Base-by-base conservation (phyloP, 2,113 vertebrate species). In the Panthera tigris region DNA sequence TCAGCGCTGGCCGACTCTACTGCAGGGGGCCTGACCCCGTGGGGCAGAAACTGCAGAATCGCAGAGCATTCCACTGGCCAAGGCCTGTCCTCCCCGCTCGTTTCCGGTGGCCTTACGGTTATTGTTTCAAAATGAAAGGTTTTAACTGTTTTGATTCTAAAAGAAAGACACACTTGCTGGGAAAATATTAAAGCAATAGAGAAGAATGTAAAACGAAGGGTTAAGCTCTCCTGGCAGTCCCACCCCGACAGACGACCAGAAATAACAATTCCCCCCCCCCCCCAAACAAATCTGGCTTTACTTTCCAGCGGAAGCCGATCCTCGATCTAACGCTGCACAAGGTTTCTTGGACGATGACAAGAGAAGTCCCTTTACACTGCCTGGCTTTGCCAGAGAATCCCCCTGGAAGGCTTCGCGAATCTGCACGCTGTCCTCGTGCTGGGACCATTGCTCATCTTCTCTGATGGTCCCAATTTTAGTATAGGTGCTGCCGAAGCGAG, bases 371-470 rank as follows among this genome's bases (percentile, higher is more conserved):
- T 99, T 57, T 99, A 99, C 99, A 99, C 99, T 99, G 99, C 99
- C 99, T 99, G 99, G 99, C 99, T 99, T 99, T 99, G 99, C 99
- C 99, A 99, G 99, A 99, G 99, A 99, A 99, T 99, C 99, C 98
- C 99, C 99, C 99, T 99, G 8, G 21, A 61, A 25, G 57, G 21
- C 57, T 23, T 61, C 21, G 23, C 21, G 8, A 61, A 19, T 61
- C 8, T 61, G 57, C 57, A 7, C 3, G 57, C 3, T 8, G 23
- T 61, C 57, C 57, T 61, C 23, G 8, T 9, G 21, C 57, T 9
- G 57, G 57, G 57, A 8, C 19, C 8, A 9, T 61, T 61, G 57
- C 57, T 23, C 7, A 21, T 61, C 21, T 61, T 23, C 21, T 25
- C 57, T 61, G 57, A 23, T 25, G 7, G 8, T 23, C 23, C 57